These are phyloP conservation scores for Danaus plexippus DNA, from an alignment of 1,140 invertebrate species.

Conservation along the genomic window DNA sequence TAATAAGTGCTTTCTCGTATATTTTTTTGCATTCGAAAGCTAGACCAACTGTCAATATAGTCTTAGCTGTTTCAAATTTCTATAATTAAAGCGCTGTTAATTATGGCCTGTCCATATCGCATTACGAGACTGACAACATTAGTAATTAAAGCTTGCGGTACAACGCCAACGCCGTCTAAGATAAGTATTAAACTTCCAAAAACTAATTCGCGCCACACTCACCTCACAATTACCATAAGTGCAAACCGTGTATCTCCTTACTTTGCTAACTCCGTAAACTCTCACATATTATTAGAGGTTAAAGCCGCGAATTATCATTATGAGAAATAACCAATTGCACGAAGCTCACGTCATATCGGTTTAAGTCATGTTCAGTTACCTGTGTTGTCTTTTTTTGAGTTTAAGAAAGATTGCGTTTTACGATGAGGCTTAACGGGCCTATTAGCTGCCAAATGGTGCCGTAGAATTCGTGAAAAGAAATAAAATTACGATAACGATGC, in stretches of 20 bases:
- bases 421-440: slow-evolving; percentile 43
- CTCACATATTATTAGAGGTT: slow-evolving; percentile 21
- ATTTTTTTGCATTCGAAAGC: too few species aligned
- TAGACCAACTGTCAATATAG: too few species aligned
- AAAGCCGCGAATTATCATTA: slow-evolving; percentile 39
- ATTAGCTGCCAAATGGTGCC: slow-evolving; percentile 64
- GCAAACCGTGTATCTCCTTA: slow-evolving; percentile 15
- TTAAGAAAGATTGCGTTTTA: slow-evolving; percentile 51
- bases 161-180: slow-evolving; percentile 15
- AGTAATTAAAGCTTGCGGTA: slow-evolving; percentile 20
- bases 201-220: slow-evolving; percentile 16
- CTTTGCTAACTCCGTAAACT: slow-evolving; percentile 10
- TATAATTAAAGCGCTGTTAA: slow-evolving; percentile 23
- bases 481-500: slow-evolving; percentile 65
- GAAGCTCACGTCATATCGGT: slow-evolving; percentile 53
- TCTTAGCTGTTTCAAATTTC: slow-evolving; percentile 11
- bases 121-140: slow-evolving; percentile 11
- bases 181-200: slow-evolving; percentile 13
- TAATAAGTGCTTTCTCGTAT: too few species aligned
- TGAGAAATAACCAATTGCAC: slow-evolving; percentile 60
- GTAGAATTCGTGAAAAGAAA: slow-evolving; percentile 56
- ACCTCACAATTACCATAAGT: slow-evolving; percentile 16
- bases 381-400: slow-evolving; percentile 38
- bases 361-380: slow-evolving; percentile 48
- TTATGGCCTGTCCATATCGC: slow-evolving; percentile 15